Conservation (phyloP, 2,888 invertebrate species). For the Hipparchia sbordonii region DNA sequence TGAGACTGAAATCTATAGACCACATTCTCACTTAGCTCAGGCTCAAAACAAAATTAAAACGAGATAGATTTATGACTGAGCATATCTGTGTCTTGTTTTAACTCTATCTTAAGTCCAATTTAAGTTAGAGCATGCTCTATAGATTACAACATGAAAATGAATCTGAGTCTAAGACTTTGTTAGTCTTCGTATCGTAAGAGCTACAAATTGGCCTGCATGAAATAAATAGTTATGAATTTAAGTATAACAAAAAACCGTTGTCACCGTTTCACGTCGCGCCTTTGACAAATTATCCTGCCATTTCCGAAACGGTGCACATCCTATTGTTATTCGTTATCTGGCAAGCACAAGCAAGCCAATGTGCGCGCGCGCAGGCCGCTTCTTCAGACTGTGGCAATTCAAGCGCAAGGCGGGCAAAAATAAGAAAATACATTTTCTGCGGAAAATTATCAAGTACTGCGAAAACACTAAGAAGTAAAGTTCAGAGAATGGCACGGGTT, state of each 20-base stretch:
- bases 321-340: neutral
- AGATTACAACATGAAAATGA: too few relatives aligned
- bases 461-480: conserved; percentile 37
- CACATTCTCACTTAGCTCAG: too few relatives aligned
- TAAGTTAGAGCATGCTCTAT: too few relatives aligned
- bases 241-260: neutral
- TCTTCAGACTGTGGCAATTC: conserved; percentile 60
- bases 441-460: conserved; percentile 48
- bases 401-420: conserved; percentile 44
- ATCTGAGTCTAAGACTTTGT: too few relatives aligned
- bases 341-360: conserved; percentile 48
- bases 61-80: too few relatives aligned
- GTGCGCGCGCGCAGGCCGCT: conserved; percentile 64
- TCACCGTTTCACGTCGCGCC: conserved; percentile 10
- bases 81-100: too few relatives aligned
- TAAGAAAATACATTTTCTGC: conserved; percentile 46
- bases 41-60: too few relatives aligned
- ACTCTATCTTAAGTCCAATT: too few relatives aligned
- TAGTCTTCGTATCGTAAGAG: too few relatives aligned
- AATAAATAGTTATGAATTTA: too few relatives aligned
- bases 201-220: too few relatives aligned
- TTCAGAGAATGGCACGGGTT: conserved; percentile 42
- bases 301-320: conserved; percentile 21
- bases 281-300: conserved; percentile 27
- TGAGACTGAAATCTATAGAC: too few relatives aligned